Evolutionary conservation across 2,888 invertebrate species (phyloP), one percentile per base, ranked within the genome.

Genomic region (Nesidiocoris tenuis): DNA sequence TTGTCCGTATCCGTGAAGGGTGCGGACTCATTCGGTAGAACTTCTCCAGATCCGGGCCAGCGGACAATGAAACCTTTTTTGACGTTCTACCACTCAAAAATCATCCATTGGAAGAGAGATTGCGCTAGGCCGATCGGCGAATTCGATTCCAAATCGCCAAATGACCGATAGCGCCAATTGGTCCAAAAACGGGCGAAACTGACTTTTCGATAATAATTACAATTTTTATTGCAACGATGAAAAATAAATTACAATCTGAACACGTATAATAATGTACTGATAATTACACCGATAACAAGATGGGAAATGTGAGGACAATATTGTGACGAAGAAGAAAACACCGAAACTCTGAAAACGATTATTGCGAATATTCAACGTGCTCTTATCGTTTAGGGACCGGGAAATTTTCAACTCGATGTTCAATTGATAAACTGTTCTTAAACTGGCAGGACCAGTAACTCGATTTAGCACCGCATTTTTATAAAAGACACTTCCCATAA

Each of bases 161-260:
- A n/a, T n/a, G n/a, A n/a, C n/a, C n/a, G n/a, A n/a, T n/a, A 12
- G 39, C 39, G 12, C 39, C 12, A 39, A 3, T 39, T 39, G 39
- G 12, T 39, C 12, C 39, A 7, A 39, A 39, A 39, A 39, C 39
- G 5, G 39, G 39, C 3, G 12, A 3, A 7, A 39, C 39, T 39
- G 5, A n/a, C n/a, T n/a, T 39, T 39, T 59, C 59, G n/a, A 70
- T 70, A 59, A 70, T 70, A 70, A 70, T 70, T 70, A 76, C 74
- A 76, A 18, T 78, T 78, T n/a, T 76, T 76, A 76, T 78, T 78
- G 78, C 78, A 77, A 78, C 76, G 70, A 78, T 78, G 76, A 76
- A 78, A 78, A 78, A 78, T 78, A 78, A 78, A 78, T 78, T 78
- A 78, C 76, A 76, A 54, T 74, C 74, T 68, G 61, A 61, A 72